Conservation (phyloP, 2,113 vertebrate genomes). For the Lophius piscatorius region DNA sequence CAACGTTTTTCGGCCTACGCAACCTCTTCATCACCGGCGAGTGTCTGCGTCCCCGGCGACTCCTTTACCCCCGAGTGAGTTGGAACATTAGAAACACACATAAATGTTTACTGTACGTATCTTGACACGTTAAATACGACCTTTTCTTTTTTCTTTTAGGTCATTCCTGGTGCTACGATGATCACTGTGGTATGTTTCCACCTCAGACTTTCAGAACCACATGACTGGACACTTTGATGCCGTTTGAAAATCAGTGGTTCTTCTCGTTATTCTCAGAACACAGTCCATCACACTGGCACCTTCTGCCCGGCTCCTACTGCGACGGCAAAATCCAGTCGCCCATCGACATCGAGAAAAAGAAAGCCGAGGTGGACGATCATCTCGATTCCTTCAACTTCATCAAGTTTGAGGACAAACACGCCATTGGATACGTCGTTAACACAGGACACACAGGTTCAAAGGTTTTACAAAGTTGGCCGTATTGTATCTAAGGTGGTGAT, state of each 20-base stretch:
- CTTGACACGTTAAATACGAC: not conserved
- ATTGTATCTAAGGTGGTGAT: too few relatives aligned
- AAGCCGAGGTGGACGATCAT: not conserved
- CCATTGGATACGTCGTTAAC: slow-evolving; percentile 55
- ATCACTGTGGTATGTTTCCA: slow-evolving; percentile 58
- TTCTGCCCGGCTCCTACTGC: slow-evolving; percentile 36
- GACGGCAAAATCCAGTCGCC: slow-evolving; percentile 54
- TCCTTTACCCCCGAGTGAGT: slow-evolving; percentile 39
- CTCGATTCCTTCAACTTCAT: slow-evolving; percentile 45
- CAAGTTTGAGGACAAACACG: slow-evolving; percentile 53
- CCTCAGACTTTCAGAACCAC: too few relatives aligned
- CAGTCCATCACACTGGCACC: slow-evolving; percentile 26
- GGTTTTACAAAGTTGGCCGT: too few relatives aligned
- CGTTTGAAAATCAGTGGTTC: too few relatives aligned
- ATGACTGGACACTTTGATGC: not conserved
- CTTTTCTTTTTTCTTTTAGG: slow-evolving; percentile 27
- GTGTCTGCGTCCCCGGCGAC: slow-evolving; percentile 55
- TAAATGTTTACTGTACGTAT: not conserved
- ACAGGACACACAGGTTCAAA: slow-evolving; percentile 70
- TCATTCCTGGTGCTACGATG: slow-evolving; percentile 64
- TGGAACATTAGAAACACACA: not conserved
- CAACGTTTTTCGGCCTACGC: slow-evolving; percentile 45
- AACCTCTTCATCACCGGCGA: slow-evolving; percentile 35
- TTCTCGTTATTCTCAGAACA: slow-evolving; percentile 11
- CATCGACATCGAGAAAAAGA: slow-evolving; percentile 50